These are phyloP conservation scores for Mechanitis messenoides DNA, from an alignment of 2,888 invertebrate genomes.

Conservation along the genomic window DNA sequence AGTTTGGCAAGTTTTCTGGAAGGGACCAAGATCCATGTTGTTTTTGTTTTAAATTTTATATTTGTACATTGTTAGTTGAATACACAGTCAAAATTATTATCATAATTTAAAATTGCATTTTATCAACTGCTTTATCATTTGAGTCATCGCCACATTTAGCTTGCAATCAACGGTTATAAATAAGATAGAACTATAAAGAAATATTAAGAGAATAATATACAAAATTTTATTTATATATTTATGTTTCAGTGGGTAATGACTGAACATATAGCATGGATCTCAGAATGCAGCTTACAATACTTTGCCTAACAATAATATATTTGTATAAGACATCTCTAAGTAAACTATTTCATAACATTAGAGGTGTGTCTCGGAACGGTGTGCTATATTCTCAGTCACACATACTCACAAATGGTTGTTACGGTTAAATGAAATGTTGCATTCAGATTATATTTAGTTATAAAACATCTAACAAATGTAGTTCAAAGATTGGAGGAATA, in stretches of 20 bases:
- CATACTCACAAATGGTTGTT: conserved; percentile 69
- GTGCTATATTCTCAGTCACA: conserved; percentile 69
- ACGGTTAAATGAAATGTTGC: conserved; percentile 69
- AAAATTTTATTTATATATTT: conserved; percentile 61
- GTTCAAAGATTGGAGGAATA: conserved; percentile 65
- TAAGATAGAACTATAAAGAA: conserved; percentile 53
- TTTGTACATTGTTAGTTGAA: conserved; percentile 4
- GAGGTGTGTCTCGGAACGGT: conserved; percentile 47
- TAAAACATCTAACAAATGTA: conserved; percentile 69
- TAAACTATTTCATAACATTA: conserved; percentile 31
- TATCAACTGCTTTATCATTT: conserved; percentile 48
- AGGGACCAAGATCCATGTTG: conserved; percentile 69
- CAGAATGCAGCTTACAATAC: conserved; percentile 71
- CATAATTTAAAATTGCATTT: conserved; percentile 55
- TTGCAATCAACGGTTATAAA: conserved; percentile 60
- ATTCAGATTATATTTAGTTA: conserved; percentile 71
- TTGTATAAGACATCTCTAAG: conserved; percentile 40
- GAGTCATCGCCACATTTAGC: conserved; percentile 48
- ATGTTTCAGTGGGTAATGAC: conserved; percentile 68
- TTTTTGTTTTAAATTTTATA: conserved; percentile 38
- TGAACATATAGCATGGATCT: conserved; percentile 74
- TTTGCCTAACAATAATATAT: conserved; percentile 50
- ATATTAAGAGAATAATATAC: conserved; percentile 51
- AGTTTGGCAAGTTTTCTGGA: conserved; percentile 63
- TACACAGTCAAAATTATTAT: conserved; percentile 18